Evolutionary conservation across 1,140 invertebrate genomes (phyloP), one percentile per base, ranked within the genome.

Genomic region (Ericerus pela): DNA sequence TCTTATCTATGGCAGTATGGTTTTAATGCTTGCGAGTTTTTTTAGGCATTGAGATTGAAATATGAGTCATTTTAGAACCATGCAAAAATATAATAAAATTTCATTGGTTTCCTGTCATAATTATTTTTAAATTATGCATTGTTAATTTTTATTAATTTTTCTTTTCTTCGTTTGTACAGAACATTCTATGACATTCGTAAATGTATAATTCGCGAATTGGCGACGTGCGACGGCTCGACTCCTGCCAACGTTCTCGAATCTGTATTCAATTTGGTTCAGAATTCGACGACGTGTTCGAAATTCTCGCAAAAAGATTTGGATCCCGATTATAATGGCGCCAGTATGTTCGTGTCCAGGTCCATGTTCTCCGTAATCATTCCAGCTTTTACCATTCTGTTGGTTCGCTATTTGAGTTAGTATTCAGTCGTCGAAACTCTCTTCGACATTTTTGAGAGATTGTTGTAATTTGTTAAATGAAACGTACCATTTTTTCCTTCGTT

Each of bases 391-490:
- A 14, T 47, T 47, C 26, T 47, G 3, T 47, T 47, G 16, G 41
- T 47, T 8, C 22, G 41, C 22, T 24, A 18, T 20, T 47, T 47
- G 8, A 47, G 41, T 47, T 47, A 47, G 41, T 47, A 47, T 47
- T 3, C 41, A 14, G 20, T 47, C 26, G 12, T 18, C 20, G 16
- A 41, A 10, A 16, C 16, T 8, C 20, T 41, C n/a, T n/a, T n/a
- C n/a, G n/a, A n/a, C n/a, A n/a, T n/a, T n/a, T n/a, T n/a, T n/a
- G n/a, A n/a, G n/a, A n/a, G n/a, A n/a, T n/a, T n/a, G n/a, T n/a
- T n/a, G n/a, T n/a, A n/a, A n/a, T n/a, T n/a, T n/a, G n/a, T n/a
- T n/a, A n/a, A n/a, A n/a, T n/a, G n/a, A n/a, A n/a, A n/a, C n/a
- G n/a, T n/a, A n/a, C n/a, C n/a, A n/a, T n/a, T n/a, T n/a, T n/a